phyloP scores from a whole-genome alignment of 1,140 invertebrate genomes.

The Leptonema lineaticorne region DNA sequence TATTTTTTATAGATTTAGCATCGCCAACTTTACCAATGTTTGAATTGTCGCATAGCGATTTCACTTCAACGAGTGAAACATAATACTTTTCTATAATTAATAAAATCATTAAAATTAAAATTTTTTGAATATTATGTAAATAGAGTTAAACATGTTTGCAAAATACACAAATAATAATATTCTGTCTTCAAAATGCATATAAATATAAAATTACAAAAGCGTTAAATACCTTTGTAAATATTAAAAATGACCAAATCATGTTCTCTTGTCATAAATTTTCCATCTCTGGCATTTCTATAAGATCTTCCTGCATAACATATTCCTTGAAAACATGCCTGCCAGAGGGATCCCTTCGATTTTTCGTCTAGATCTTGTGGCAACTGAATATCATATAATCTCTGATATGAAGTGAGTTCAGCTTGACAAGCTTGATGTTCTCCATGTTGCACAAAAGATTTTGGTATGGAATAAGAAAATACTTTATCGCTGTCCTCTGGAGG shows the following conservation, averaged over 20 bases:
- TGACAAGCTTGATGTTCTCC: conserved; percentile 45
- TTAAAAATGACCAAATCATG: conserved; percentile 49
- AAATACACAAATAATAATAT: not conserved
- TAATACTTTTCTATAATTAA: conserved; percentile 42
- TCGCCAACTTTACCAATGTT: conserved; percentile 41
- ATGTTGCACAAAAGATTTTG: conserved; percentile 41
- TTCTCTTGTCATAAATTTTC: conserved; percentile 48
- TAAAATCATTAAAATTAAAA: not conserved
- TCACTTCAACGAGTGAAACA: conserved; percentile 46
- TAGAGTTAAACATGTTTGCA: not conserved
- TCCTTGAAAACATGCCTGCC: conserved; percentile 47
- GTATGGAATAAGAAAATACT: conserved; percentile 43
- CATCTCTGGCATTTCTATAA: conserved; percentile 44
- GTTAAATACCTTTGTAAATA: conserved; percentile 45
- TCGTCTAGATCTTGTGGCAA: not conserved
- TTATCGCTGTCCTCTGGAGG: conserved; percentile 6
- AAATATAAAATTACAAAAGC: conserved; percentile 19
- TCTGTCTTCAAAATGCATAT: not conserved
- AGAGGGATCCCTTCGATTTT: conserved; percentile 35
- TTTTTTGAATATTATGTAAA: not conserved
- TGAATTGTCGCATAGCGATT: conserved; percentile 46
- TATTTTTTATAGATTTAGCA: conserved; percentile 47
- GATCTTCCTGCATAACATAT: conserved; percentile 47
- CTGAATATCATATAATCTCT: conserved; percentile 38
- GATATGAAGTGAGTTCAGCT: conserved; percentile 45